Evolutionary conservation across 1,140 invertebrate genomes (phyloP), one percentile per base, ranked within the genome.

Genomic region (Drosophila arawakana): DNA sequence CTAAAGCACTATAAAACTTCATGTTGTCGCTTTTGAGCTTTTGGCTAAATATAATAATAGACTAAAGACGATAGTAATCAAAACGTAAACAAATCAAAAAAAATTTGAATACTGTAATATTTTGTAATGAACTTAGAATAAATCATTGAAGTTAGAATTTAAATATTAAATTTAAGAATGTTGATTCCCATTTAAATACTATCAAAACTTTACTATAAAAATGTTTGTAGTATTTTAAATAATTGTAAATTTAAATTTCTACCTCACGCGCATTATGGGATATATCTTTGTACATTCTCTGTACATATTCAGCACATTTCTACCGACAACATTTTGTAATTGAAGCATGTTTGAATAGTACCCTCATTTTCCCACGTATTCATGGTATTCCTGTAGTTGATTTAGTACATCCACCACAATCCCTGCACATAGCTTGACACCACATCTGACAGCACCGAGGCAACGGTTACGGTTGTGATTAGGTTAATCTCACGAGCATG

Each of bases 11-110:
- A 35, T 34, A 1, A 41, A 54, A 41, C 55, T 34, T 43, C 11
- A 41, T 72, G 61, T 71, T 65, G 35, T 73, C 55, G 55, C 30
- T 18, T 30, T 39, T 21, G n/a, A 35, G 5, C 49, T n/a, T 9
- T 21, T 15, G 13, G 35, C 47, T 10, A 9, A 30, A 46, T n/a
- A 13, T 43, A 43, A 43, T 5, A 43, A 43, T n/a, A 2, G 39
- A 43, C 11, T 11, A n/a, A 43, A 43, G 3, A 34, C 49, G 11
- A 11, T 13, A 7, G 0, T 47, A 21, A 47, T 47, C 46, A 47
- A 47, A 18, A 1, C 25, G 2, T 25, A 25, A 25, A 3, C 2
- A 25, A 25, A 25, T 25, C 25, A 3, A 25, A 4, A 25, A 21
- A 21, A 21, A 21, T 21, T 30, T 30, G 25, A 30, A 30, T 30